Evolutionary conservation across 2,888 invertebrate genomes (phyloP).

Genomic region (Amphipoea oculea): DNA sequence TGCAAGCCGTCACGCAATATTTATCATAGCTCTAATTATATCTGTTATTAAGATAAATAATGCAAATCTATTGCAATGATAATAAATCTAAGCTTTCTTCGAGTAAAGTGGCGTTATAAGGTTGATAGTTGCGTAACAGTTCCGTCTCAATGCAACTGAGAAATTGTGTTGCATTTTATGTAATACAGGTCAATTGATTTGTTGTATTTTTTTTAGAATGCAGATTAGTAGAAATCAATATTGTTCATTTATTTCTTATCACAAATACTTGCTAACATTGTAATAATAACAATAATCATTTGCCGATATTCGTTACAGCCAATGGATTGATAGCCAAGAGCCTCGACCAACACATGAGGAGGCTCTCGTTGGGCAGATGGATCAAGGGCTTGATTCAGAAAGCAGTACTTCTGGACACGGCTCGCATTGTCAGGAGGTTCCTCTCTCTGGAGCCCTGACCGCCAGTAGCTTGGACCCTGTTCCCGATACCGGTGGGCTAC

Average conservation of each 20-base stretch:
- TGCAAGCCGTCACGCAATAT: slow-evolving; percentile 42
- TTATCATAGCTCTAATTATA: slow-evolving; percentile 54
- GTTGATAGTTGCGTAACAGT: slow-evolving; percentile 52
- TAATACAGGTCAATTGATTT: slow-evolving; percentile 50
- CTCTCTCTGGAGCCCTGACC: no score
- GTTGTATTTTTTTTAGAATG: neutral
- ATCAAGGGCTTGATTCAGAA: no score
- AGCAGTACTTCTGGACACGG: no score
- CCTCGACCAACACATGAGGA: no score
- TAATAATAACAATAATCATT: neutral
- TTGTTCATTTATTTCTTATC: neutral
- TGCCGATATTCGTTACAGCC: no score
- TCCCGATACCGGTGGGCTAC: no score
- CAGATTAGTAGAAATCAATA: neutral
- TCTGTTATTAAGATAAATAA: slow-evolving; percentile 59
- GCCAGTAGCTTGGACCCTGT: no score
- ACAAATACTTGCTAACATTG: neutral
- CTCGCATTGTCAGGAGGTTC: no score
- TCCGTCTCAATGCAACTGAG: slow-evolving; percentile 55
- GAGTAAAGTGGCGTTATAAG: slow-evolving; percentile 60
- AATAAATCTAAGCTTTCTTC: slow-evolving; percentile 71
- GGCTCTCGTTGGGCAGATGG: no score
- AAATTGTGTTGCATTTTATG: slow-evolving; percentile 54
- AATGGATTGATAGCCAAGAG: no score
- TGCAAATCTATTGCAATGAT: slow-evolving; percentile 63